Conservation (phyloP, 2,888 invertebrate species). For the Bimastos eiseni region DNA sequence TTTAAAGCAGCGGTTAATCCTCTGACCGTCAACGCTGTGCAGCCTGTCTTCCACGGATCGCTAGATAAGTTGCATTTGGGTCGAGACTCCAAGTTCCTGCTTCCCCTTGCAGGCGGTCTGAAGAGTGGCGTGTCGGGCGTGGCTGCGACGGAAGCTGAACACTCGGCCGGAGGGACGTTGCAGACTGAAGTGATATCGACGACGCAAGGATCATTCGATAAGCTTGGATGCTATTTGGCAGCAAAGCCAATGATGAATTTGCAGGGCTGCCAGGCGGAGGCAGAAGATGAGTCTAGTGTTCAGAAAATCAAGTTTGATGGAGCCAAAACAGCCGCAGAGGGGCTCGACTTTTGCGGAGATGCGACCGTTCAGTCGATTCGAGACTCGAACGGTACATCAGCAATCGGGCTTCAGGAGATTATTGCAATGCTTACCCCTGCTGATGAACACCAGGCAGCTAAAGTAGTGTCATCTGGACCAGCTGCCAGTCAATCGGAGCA, state of each 20-base stretch:
- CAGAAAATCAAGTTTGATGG: background rate
- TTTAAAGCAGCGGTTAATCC: background rate
- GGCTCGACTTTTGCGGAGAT: background rate
- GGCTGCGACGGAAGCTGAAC: background rate
- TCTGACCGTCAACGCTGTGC: background rate
- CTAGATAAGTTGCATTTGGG: background rate
- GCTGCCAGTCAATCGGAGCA: background rate
- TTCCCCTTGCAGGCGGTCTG: background rate
- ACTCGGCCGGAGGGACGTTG: background rate
- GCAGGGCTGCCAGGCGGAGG: background rate
- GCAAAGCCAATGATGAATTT: background rate
- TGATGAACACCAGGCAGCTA: background rate
- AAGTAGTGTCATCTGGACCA: background rate
- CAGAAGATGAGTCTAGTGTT: background rate
- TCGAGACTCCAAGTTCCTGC: background rate
- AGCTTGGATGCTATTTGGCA: background rate
- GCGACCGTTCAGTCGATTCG: background rate
- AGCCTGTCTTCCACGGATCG: background rate
- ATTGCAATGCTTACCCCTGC: background rate
- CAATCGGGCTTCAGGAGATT: conserved; percentile 1
- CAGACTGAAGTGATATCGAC: background rate
- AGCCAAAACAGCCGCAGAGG: background rate
- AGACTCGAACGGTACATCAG: background rate
- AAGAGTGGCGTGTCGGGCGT: background rate
- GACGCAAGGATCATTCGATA: background rate